phyloP scores from a whole-genome alignment of 2,888 invertebrate species.

The Sycophila texana region DNA sequence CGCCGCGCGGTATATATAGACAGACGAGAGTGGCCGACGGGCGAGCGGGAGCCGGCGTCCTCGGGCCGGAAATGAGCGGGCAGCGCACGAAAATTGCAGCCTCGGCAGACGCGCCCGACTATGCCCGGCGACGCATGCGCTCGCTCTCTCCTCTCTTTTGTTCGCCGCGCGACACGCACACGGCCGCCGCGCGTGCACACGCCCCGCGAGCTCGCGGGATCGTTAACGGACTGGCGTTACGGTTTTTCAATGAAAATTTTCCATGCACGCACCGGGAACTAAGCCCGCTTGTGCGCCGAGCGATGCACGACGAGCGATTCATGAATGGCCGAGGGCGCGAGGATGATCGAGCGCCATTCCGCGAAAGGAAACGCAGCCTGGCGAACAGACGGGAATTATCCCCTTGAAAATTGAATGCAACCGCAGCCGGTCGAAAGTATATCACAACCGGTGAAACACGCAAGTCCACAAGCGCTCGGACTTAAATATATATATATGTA shows the following conservation, averaged over 20 bases:
- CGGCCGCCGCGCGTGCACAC: too few species aligned
- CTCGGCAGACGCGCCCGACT: background rate
- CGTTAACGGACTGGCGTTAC: too few species aligned
- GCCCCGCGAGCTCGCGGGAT: too few species aligned
- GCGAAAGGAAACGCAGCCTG: background rate
- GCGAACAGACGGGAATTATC: background rate
- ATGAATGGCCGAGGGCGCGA: too few species aligned
- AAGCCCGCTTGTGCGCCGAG: too few species aligned
- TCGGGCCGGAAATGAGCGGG: slow-evolving; percentile 19
- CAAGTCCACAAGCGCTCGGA: background rate
- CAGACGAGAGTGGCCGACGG: too few species aligned
- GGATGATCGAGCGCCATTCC: background rate
- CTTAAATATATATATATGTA: too few species aligned
- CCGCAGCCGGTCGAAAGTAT: background rate
- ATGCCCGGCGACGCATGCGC: background rate
- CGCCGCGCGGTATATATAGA: too few species aligned
- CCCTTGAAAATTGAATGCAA: slow-evolving; percentile 8
- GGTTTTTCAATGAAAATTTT: too few species aligned
- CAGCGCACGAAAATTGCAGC: slow-evolving; percentile 17
- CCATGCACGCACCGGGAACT: too few species aligned
- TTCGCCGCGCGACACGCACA: background rate
- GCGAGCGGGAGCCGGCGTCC: slow-evolving; percentile 1
- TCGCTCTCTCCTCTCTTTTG: background rate
- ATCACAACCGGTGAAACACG: too few species aligned
- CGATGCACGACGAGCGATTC: too few species aligned